phyloP scores from a whole-genome alignment of 2,797 vertebrate species.

The Characodon lateralis region DNA sequence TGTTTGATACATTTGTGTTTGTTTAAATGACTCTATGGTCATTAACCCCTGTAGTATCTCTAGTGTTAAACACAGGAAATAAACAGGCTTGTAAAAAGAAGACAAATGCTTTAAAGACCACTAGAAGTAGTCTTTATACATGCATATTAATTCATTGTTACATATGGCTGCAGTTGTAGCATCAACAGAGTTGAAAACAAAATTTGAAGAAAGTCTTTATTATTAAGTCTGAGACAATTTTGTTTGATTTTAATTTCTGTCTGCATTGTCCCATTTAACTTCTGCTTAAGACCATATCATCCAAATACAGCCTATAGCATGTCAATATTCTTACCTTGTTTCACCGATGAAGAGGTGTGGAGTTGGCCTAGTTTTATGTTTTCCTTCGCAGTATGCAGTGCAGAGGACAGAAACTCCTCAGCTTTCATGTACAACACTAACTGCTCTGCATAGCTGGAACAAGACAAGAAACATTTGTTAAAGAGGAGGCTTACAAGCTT shows the following conservation, averaged over 20 bases:
- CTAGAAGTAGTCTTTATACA: background rate
- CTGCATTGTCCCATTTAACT: background rate
- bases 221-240: background rate
- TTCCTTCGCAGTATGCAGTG: slow-evolving; percentile 88
- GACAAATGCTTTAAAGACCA: background rate
- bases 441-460: slow-evolving; percentile 90
- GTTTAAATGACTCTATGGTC: slow-evolving; percentile 1
- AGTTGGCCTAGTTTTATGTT: slow-evolving; percentile 88
- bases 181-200: background rate
- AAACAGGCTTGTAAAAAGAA: background rate
- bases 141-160: background rate
- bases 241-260: background rate
- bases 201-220: background rate
- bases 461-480: slow-evolving; percentile 17
- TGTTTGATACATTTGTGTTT: background rate
- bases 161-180: background rate
- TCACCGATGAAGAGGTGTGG: slow-evolving; percentile 90
- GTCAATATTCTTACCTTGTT: slow-evolving; percentile 85
- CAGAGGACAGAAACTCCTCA: slow-evolving; percentile 89
- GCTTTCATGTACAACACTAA: slow-evolving; percentile 95
- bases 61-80: background rate
- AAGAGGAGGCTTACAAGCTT: slow-evolving; percentile 4
- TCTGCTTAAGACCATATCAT: background rate
- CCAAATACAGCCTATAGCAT: background rate
- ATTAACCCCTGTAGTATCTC: background rate